A percentile compares a stretch with the other conserved stretches of the same genome.
These are phyloP conservation scores for Dendronephthya gigantea DNA, from an alignment of 64 coral and sea anemone species.

Conservation along the genomic window DNA sequence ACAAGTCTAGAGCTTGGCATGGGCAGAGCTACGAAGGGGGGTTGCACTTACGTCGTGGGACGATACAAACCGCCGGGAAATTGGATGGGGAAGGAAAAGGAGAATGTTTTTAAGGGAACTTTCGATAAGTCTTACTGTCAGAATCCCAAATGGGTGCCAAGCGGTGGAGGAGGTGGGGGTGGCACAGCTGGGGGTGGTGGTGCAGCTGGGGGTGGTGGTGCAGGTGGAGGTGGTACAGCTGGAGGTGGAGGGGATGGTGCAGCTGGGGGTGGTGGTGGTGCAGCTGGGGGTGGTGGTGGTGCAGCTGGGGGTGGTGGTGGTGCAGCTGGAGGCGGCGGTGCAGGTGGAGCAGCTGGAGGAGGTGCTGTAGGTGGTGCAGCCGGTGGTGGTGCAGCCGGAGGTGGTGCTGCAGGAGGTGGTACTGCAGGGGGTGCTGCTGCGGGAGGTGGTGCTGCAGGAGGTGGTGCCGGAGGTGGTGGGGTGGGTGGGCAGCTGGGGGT, in stretches of 20 bases:
- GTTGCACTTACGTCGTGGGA: conserved; percentile 70
- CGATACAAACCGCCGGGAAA: conserved; percentile 75
- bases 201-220: background rate
- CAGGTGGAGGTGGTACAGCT: background rate
- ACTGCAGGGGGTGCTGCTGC: too few species aligned
- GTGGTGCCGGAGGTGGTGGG: background rate
- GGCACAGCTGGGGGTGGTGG: background rate
- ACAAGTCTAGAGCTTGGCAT: conserved; percentile 68
- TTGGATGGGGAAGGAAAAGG: background rate
- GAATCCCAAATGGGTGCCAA: background rate
- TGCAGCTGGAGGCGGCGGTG: too few species aligned
- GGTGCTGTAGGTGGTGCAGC: too few species aligned
- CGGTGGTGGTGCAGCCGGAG: too few species aligned
- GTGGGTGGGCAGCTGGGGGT: background rate
- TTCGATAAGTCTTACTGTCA: background rate
- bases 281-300: background rate
- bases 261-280: background rate
- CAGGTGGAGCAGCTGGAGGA: too few species aligned
- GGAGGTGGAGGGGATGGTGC: background rate
- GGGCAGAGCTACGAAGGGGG: conserved; percentile 49
- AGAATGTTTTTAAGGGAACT: background rate
- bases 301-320: background rate
- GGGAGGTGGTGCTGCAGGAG: too few species aligned
- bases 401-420: too few species aligned
- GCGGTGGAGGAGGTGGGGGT: background rate